Percentiles rank a stretch among this genome's conserved stretches.
phyloP scores from a whole-genome alignment of 2,113 vertebrate genomes.

The Calonectris borealis region DNA sequence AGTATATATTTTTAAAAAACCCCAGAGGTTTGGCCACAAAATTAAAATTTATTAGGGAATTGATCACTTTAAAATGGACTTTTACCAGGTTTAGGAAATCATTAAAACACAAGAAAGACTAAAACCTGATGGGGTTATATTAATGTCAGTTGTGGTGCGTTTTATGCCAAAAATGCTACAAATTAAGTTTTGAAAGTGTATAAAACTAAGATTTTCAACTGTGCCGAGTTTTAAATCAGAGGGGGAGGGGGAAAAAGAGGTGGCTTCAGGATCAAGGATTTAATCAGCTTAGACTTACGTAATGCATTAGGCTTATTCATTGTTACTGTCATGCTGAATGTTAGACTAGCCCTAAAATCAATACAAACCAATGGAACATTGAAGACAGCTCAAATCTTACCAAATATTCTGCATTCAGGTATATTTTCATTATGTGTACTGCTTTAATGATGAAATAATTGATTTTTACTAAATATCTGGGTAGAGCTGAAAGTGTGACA shows the following conservation, averaged over 20 bases:
- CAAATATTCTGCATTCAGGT: conserved; percentile 44
- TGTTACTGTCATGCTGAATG: conserved; percentile 46
- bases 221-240: conserved; percentile 18
- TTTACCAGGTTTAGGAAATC: neutral
- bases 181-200: neutral
- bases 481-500: neutral
- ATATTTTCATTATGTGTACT: conserved; percentile 4
- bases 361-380: conserved; percentile 30
- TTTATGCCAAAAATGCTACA: neutral
- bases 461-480: neutral
- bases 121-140: neutral
- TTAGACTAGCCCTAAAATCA: conserved; percentile 38
- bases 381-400: conserved; percentile 32
- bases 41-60: neutral
- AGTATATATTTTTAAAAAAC: neutral
- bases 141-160: neutral
- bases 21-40: neutral
- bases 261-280: conserved; percentile 47
- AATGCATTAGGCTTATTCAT: conserved; percentile 64
- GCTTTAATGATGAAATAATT: neutral
- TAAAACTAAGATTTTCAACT: neutral
- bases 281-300: conserved; percentile 65
- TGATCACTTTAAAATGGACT: neutral
- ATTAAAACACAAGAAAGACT: neutral
- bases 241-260: conserved; percentile 45